Percentiles rank a stretch among this genome's conserved stretches.
Evolutionary conservation across 92 coral and sea anemone species (phyloP).

Genomic region (Scolanthus callimorphus): DNA sequence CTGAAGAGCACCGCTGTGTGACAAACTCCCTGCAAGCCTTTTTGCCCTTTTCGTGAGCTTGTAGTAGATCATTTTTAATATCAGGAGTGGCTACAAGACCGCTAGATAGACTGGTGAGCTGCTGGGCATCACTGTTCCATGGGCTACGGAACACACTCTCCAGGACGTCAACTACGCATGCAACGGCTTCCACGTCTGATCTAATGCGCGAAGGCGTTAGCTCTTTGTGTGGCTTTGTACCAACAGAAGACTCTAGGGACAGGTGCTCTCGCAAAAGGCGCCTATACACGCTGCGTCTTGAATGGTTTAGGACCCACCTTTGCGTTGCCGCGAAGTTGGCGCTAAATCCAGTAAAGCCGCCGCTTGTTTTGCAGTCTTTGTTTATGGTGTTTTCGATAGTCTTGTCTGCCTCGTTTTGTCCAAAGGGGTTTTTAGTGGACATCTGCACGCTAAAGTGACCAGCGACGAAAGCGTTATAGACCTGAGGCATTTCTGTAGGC

Average conservation of each 20-base stretch:
- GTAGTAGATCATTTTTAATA: conserved; percentile 40
- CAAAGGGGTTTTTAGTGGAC: conserved; percentile 55
- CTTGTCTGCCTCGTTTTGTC: conserved; percentile 66
- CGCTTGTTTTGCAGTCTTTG: conserved; percentile 62
- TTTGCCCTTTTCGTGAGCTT: conserved; percentile 36
- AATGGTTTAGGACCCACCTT: conserved; percentile 58
- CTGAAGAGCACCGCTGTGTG: conserved; percentile 37
- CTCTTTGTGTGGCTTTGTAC: conserved; percentile 48
- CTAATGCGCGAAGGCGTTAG: conserved; percentile 51
- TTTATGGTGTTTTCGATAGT: conserved; percentile 62
- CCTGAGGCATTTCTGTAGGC: conserved; percentile 35
- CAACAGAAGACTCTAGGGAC: conserved; percentile 22
- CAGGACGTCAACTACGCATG: conserved; percentile 35
- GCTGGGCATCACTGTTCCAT: conserved; percentile 33
- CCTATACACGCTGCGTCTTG: conserved; percentile 42
- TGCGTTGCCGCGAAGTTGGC: conserved; percentile 64
- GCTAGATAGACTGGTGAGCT: conserved; percentile 46
- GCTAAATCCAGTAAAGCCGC: conserved; percentile 59
- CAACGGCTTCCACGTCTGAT: conserved; percentile 41
- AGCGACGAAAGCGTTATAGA: conserved; percentile 26
- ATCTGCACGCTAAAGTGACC: conserved; percentile 56
- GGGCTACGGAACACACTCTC: conserved; percentile 54
- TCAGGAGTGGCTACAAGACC: conserved; percentile 48
- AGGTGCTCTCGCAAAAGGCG: conserved; percentile 39
- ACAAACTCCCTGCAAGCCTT: conserved; percentile 26